A percentile compares a stretch with the other conserved stretches of the same genome.
These are phyloP conservation scores for Lasiurus cinereus DNA, from an alignment of 2,113 vertebrate genomes.

Conservation along the genomic window DNA sequence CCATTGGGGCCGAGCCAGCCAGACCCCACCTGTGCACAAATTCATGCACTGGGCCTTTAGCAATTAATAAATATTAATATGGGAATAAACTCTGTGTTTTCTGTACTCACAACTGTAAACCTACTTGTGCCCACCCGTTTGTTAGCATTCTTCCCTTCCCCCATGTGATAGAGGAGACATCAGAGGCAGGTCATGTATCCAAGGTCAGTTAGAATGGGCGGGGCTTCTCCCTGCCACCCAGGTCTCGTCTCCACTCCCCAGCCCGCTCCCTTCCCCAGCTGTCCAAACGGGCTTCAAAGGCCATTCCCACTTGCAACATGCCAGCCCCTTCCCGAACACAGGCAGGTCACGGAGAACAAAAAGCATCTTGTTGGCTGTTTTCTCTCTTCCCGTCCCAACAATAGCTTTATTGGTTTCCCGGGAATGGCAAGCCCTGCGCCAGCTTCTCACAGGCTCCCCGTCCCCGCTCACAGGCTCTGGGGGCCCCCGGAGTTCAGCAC, in stretches of 20 bases:
- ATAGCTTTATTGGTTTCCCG: slow-evolving; percentile 72
- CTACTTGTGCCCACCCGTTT: background rate
- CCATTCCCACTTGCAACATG: background rate
- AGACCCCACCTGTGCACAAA: too few species aligned
- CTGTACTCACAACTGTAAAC: background rate
- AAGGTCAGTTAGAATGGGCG: background rate
- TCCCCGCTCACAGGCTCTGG: background rate
- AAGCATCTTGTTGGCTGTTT: slow-evolving; percentile 79
- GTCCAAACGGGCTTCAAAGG: background rate
- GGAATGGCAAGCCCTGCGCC: background rate
- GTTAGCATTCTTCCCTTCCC: background rate
- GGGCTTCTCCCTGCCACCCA: background rate
- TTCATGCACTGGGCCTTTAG: too few species aligned
- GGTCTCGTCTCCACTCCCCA: background rate
- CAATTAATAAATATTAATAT: background rate
- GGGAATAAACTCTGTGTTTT: background rate
- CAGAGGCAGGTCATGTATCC: background rate
- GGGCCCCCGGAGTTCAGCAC: slow-evolving; percentile 53
- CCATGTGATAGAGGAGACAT: background rate
- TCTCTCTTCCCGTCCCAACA: slow-evolving; percentile 79
- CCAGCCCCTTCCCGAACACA: slow-evolving; percentile 43
- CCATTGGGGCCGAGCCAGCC: too few species aligned
- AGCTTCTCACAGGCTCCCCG: slow-evolving; percentile 46
- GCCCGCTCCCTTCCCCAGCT: background rate
- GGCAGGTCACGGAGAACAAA: slow-evolving; percentile 77